Base-by-base conservation (phyloP, 2,888 invertebrate species). In the Ethmia dodecea region DNA sequence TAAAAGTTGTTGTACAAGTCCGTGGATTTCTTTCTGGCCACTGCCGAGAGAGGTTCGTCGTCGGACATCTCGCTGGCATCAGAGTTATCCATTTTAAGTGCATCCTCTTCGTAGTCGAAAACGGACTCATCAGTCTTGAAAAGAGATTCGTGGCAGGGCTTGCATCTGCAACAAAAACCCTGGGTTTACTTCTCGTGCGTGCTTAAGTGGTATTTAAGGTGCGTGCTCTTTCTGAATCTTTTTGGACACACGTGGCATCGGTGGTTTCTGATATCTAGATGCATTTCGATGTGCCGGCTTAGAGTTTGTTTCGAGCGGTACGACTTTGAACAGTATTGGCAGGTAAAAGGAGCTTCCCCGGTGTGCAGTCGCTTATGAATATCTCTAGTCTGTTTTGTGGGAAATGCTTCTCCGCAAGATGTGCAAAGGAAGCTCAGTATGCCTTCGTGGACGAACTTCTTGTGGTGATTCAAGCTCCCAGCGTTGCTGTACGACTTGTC, bases 391-490 rank as follows among this genome's bases (percentile, higher is more conserved):
- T 57, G 49, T 0, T 73, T 60, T 2, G 80, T 67, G 0, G 86
- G 78, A 46, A 89, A 89, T 2, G 71, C 72, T 40, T 88, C 88
- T 0, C 74, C 74, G 45, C 89, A 89, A 9, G 57, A 50, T 0
- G 61, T 35, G 46, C 89, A 89, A 1, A 61, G 35, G 49, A 74
- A 74, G 0, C 70, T 70, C 35, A 86, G 65, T 1, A 68, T 51
- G 3, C 88, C 75, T 3, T 75, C 72, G 41, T 89, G 89, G 1
- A 64, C 64, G 0, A 62, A 15, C 40, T 70, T 76, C 38, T 54
- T 55, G 48, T 89, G 89, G 11, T 64, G 65, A 10, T 60, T 72
- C 20, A 89, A 58, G 22, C 78, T 83, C 0, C 83, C 76, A 24
- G 57, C 73, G 8, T 67, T 78, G 34, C 70, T 78, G 54, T 88